phyloP scores from a whole-genome alignment of 2,797 vertebrate species.

The Acrossocheilus wenchowensis region DNA sequence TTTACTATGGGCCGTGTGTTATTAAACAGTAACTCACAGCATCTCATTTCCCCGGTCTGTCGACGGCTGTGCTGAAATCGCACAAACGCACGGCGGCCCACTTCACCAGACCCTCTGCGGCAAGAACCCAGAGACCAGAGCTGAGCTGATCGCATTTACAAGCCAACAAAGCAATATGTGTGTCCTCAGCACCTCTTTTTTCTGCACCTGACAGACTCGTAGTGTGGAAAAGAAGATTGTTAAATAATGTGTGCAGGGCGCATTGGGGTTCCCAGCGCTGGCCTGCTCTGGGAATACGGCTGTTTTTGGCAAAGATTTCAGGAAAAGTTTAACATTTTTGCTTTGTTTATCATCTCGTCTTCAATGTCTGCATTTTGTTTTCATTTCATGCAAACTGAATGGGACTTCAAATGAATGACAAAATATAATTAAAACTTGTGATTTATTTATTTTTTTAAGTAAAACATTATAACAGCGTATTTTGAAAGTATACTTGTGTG shows the following conservation, averaged over 20 bases:
- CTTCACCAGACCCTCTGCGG: conserved; percentile 37
- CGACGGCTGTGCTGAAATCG: conserved; percentile 18
- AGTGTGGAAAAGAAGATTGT: conserved; percentile 41
- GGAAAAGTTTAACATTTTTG: conserved; percentile 28
- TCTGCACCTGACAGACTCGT: conserved; percentile 48
- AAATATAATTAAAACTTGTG: background rate
- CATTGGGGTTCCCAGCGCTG: background rate
- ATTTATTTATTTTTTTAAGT: background rate
- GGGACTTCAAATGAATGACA: background rate
- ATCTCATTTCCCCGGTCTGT: conserved; percentile 34
- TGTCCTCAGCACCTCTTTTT: conserved; percentile 57
- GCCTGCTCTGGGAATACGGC: background rate
- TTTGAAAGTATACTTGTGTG: too few species aligned
- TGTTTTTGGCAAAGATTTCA: conserved; percentile 8
- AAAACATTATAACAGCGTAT: background rate
- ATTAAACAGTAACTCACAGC: conserved; percentile 55
- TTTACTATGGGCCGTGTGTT: conserved; percentile 70
- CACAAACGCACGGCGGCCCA: conserved; percentile 16
- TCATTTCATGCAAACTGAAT: background rate
- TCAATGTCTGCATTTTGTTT: conserved; percentile 23
- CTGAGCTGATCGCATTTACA: conserved; percentile 58
- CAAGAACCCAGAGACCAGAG: conserved; percentile 53
- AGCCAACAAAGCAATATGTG: conserved; percentile 57
- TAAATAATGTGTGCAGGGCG: conserved; percentile 43
- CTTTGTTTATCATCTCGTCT: conserved; percentile 11